These are phyloP conservation scores for Eristalinus sepulchralis DNA, from an alignment of 2,888 invertebrate species.

Conservation along the genomic window DNA sequence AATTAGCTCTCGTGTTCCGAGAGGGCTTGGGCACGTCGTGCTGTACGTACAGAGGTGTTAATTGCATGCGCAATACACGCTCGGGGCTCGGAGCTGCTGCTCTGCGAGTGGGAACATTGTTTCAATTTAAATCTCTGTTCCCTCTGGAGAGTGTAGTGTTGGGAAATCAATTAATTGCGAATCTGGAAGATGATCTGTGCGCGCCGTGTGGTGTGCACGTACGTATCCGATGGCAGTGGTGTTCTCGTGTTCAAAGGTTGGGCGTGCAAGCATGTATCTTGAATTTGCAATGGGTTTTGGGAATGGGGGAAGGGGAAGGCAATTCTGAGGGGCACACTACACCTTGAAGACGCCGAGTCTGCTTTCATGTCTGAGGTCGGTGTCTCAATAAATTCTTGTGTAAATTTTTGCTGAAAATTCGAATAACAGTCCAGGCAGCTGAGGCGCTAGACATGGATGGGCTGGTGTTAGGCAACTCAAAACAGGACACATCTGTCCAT, in stretches of 20 bases:
- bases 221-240: neutral
- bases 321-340: no score
- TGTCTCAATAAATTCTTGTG: no score
- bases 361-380: no score
- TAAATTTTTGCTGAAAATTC: no score
- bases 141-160: conserved; percentile 12
- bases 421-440: no score
- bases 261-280: neutral
- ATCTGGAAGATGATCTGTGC: neutral
- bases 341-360: no score
- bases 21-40: conserved; percentile 47
- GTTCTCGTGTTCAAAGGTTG: neutral
- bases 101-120: conserved; percentile 56
- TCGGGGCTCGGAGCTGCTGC: conserved; percentile 67
- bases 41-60: conserved; percentile 58
- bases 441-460: no score
- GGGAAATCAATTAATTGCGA: conserved; percentile 42
- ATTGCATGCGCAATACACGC: conserved; percentile 77
- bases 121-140: conserved; percentile 57
- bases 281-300: neutral
- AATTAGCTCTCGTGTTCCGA: conserved; percentile 68
- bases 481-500: no score
- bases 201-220: neutral
- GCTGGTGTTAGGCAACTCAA: no score
- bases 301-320: neutral